Evolutionary conservation across 2,888 invertebrate species (phyloP).

Genomic region (Noctua pronuba): DNA sequence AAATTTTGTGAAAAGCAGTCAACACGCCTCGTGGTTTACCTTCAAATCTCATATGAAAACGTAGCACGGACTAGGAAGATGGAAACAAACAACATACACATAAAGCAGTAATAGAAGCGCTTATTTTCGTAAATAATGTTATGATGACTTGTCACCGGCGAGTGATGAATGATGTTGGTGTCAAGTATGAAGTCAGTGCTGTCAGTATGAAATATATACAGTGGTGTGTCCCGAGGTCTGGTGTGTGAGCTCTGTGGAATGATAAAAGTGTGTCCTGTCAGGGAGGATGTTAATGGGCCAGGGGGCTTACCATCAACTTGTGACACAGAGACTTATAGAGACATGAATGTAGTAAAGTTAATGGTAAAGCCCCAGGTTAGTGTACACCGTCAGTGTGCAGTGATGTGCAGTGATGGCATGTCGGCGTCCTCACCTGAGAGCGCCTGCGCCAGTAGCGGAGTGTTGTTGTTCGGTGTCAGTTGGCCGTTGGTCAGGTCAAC

Average conservation of each 20-base stretch:
- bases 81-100: constrained; percentile 53
- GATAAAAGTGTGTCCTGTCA: constrained; percentile 54
- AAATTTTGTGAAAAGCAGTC: constrained; percentile 21
- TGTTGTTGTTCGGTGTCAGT: constrained; percentile 98
- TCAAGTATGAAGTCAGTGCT: constrained; percentile 52
- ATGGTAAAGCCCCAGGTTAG: constrained; percentile 39
- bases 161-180: constrained; percentile 59
- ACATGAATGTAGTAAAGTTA: constrained; percentile 31
- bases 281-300: constrained; percentile 33
- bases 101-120: constrained; percentile 62
- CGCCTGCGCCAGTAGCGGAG: constrained; percentile 98
- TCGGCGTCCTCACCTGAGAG: constrained; percentile 95
- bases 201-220: constrained; percentile 46
- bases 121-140: constrained; percentile 64
- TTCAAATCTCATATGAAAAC: constrained; percentile 13
- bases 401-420: constrained; percentile 68
- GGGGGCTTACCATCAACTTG: constrained; percentile 46
- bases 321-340: constrained; percentile 8
- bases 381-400: constrained; percentile 45
- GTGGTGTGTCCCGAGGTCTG: constrained; percentile 39
- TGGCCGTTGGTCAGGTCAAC: constrained; percentile 99
- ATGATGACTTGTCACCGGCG: constrained; percentile 66
- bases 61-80: constrained; percentile 20
- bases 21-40: constrained; percentile 1
- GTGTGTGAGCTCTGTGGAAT: constrained; percentile 52